These are phyloP conservation scores for Drosophila oshimai DNA, from an alignment of 1,140 invertebrate species.

Conservation along the genomic window DNA sequence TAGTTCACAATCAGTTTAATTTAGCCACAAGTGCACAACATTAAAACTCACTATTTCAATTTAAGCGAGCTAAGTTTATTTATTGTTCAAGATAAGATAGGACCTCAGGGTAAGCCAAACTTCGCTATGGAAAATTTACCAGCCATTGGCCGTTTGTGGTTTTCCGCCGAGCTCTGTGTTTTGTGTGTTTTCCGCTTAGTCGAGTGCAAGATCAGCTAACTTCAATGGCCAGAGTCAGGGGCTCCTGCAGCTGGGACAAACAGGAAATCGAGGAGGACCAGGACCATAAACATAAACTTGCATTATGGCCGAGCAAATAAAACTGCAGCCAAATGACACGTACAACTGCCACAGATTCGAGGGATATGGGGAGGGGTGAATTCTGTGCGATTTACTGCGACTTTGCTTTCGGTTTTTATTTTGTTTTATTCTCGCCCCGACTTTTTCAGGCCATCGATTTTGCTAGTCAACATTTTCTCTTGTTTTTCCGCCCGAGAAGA, in stretches of 20 bases:
- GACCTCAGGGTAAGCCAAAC: constrained; percentile 5
- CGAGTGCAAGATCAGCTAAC: constrained; percentile 74
- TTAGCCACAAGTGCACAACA: too few species aligned
- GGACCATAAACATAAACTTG: constrained; percentile 71
- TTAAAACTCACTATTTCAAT: too few species aligned
- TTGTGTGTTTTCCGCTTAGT: constrained; percentile 59
- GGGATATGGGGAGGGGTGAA: not conserved
- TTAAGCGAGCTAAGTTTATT: not conserved
- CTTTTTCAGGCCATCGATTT: constrained; percentile 77
- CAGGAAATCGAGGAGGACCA: not conserved
- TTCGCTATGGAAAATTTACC: not conserved
- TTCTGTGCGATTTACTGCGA: constrained; percentile 67
- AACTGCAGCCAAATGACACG: constrained; percentile 78
- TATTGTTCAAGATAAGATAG: not conserved
- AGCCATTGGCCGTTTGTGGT: not conserved
- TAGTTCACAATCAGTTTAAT: too few species aligned
- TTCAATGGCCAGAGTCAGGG: constrained; percentile 39
- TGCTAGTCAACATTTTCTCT: constrained; percentile 59
- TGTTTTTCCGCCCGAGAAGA: constrained; percentile 24
- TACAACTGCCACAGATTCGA: constrained; percentile 56
- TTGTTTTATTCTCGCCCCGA: constrained; percentile 64
- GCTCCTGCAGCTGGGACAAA: constrained; percentile 12
- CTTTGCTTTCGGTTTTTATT: constrained; percentile 66
- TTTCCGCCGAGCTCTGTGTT: constrained; percentile 32
- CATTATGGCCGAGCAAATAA: constrained; percentile 72